Evolutionary conservation across 2,888 invertebrate genomes (phyloP), one percentile per base, ranked within the genome.

Genomic region (Scaptomyza tumidula): DNA sequence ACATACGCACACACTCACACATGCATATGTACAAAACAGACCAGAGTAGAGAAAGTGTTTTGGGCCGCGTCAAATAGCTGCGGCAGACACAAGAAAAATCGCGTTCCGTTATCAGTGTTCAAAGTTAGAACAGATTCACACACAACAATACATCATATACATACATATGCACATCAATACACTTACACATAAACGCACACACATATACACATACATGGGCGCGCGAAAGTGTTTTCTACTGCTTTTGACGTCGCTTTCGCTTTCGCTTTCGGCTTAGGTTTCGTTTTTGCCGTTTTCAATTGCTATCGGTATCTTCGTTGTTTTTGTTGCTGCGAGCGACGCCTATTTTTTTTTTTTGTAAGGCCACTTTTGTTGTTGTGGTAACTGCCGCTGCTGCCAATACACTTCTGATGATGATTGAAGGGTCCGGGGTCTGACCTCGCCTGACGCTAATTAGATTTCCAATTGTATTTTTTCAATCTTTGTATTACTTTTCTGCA

Each of bases 181-280:
- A 39, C 46, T 43, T 27, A 52, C 52, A 45, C 46, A 53, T 19
- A 39, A 35, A 37, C 10, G 50, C 24, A 31, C 53, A 29, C 14
- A 63, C 44, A 33, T 45, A 71, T 43, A 39, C 56, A 56, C 29
- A 59, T 39, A 54, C 53, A 57, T 16, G 48, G 33, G 43, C 55
- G 63, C 68, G 66, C 62, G 58, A 69, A 65, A 80, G 71, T 84
- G 67, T 65, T 73, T 57, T 39, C 24, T 63, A 69, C 14, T 52
- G 64, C 35, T 35, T 58, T 72, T 72, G 57, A 67, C 57, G 77
- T 65, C 65, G 74, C 70, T 74, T 79, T 78, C 65, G 74, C 70
- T 74, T 79, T 78, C 86, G 64, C 78, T 88, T 83, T 83, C 80
- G 52, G 56, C 65, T 83, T 83, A 74, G 48, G 52, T 69, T 57